Evolutionary conservation across 2,113 vertebrate species (phyloP), one percentile per base, ranked within the genome.

Genomic region (Eolophus roseicapilla): DNA sequence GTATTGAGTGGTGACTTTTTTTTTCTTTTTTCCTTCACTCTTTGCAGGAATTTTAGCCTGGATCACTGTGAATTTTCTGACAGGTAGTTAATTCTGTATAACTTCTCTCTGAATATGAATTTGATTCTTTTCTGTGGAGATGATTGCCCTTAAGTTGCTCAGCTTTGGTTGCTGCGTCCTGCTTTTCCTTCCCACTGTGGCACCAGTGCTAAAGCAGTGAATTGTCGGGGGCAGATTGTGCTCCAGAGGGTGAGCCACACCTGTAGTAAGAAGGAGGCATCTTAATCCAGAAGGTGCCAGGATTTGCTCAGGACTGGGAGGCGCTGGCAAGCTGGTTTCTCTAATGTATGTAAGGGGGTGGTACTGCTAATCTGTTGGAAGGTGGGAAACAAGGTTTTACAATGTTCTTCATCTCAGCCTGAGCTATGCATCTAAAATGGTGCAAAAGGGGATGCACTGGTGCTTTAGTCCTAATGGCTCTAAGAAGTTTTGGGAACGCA

Each of bases 61-160:
- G 99, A 98, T 99, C 95, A 99, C 99, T 85, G 99, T 99, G 97
- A 99, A 99, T 98, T 99, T 99, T 97, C 98, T 99, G 90, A 99
- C 99, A 99, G 99, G 99, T 99, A 98, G 97, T 74, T 97, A 18
- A 82, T 88, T 89, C 60, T 91, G 10, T 60, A 3, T 95, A 55
- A 77, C 74, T 88, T 75, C 53, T 64, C 74, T 85, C 57, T 82
- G 90, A 82, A 57, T 12, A 17, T 41, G 46, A 75, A 68, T 43
- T 91, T 84, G 25, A 80, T 20, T 64, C 37, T 79, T 15, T 68
- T 82, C 60, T 57, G n/a, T 3, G 7, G 52, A 90, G 44, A 2
- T 44, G 44, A 49, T 78, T 13, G 21, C n/a, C n/a, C 31, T 53
- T 47, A 18, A 73, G 6, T 57, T 80, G 12, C 35, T 84, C 62